These are phyloP conservation scores for Melanocharis versteri DNA, from an alignment of 2,113 vertebrate species.

Conservation along the genomic window DNA sequence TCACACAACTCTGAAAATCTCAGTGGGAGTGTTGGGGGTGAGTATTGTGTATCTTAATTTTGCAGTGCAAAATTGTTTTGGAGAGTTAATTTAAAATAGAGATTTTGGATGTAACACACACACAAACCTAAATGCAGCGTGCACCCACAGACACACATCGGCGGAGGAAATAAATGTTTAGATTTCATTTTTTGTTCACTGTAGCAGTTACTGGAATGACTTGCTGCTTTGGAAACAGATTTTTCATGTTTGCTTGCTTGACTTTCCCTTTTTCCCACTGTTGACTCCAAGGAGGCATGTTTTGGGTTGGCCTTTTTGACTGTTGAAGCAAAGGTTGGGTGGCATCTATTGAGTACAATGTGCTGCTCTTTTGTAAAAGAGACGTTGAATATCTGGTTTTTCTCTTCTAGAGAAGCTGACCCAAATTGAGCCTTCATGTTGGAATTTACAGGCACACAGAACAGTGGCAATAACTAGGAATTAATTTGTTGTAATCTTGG, in stretches of 20 bases:
- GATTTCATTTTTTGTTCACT: neutral
- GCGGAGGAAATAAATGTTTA: neutral
- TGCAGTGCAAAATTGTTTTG: neutral
- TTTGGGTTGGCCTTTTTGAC: neutral
- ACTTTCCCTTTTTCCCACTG: neutral
- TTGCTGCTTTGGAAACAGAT: neutral
- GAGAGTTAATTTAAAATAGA: neutral
- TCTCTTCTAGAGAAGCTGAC: constrained; percentile 61
- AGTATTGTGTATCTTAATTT: neutral
- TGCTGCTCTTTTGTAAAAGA: neutral
- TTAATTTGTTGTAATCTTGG: neutral
- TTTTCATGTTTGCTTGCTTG: neutral
- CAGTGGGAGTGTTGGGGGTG: neutral
- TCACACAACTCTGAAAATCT: neutral
- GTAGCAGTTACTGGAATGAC: neutral
- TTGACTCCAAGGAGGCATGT: neutral
- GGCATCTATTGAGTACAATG: neutral
- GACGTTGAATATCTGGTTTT: neutral
- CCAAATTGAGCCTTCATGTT: constrained; percentile 8
- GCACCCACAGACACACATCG: accelerated
- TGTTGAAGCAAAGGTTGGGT: neutral
- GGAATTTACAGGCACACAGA: neutral
- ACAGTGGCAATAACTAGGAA: constrained; percentile 20
- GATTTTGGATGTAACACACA: neutral
- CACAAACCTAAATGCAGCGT: neutral